Evolutionary conservation across 2,888 invertebrate genomes (phyloP), one percentile per base, ranked within the genome.

Genomic region (Xylophagus ater): DNA sequence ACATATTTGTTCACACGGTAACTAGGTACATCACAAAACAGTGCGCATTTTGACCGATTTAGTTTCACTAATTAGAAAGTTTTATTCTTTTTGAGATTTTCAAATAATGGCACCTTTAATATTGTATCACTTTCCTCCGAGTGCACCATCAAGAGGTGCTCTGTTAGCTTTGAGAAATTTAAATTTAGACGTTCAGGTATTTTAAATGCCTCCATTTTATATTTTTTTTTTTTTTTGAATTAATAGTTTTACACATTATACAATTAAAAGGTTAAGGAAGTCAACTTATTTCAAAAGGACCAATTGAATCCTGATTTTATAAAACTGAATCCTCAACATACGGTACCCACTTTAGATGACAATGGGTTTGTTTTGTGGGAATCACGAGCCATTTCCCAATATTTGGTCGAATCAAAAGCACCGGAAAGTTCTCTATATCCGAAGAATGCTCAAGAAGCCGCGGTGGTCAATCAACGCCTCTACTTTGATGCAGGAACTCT

Each of bases 331-430:
- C 77, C 77, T 4, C 78, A 78, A 53, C 78, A 79, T 55, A 72
- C 72, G 42, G 62, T 81, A 4, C 81, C 81, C 7, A 79, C 80
- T 7, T 61, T 81, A 40, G 73, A 74, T 17, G 81, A 81, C 54
- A 69, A 74, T 41, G 78, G 76, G 9, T 76, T 78, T 53, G 56
- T 69, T 10, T 46, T 81, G 33, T 79, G 78, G 76, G 81, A 81
- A 56, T 77, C 78, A 49, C 69, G 74, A 24, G 78, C 78, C 7
- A 78, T 79, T 43, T 68, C 71, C 4, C 60, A 69, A 32, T 81
- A 80, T 55, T 64, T 80, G 45, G 74, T 70, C 1, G 70, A 71
- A 55, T 73, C 68, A 1, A 73, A 72, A 53, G 21, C 34, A 15
- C 41, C 46, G 4, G 70, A 74, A 49, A 73, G 73, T 43, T 55